Evolutionary conservation across 1,140 invertebrate genomes (phyloP).

Genomic region (Drosophila nasuta): DNA sequence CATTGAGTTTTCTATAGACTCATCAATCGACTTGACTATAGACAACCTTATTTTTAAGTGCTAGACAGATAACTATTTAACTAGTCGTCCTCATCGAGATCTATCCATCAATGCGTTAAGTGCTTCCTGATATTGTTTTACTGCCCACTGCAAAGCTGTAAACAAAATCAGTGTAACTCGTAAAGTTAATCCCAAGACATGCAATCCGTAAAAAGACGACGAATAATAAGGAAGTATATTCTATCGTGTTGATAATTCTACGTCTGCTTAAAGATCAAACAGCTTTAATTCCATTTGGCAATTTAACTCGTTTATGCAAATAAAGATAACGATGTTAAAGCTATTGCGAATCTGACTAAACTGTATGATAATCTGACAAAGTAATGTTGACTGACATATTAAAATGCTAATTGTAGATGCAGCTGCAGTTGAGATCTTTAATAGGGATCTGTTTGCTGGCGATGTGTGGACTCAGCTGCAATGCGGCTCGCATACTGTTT

Average conservation of each 20-base stretch:
- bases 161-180: neutral
- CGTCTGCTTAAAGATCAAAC: constrained; percentile 15
- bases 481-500: constrained; percentile 74
- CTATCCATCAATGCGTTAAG: neutral
- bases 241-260: constrained; percentile 14
- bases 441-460: constrained; percentile 46
- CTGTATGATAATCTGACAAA: constrained; percentile 48
- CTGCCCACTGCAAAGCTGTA: neutral
- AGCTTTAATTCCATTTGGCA: constrained; percentile 23
- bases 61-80: neutral
- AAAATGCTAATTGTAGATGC: constrained; percentile 71
- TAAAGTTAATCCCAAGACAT: neutral
- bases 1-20: neutral
- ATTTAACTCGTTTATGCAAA: constrained; percentile 60
- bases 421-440: constrained; percentile 50
- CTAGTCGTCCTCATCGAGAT: neutral
- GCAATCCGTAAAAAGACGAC: neutral
- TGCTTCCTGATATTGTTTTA: constrained; percentile 12
- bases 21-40: neutral
- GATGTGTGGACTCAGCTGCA: constrained; percentile 4
- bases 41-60: neutral
- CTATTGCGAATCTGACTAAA: constrained; percentile 31
- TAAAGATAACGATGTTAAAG: constrained; percentile 32
- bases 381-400: constrained; percentile 41
- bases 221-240: constrained; percentile 35